These are phyloP conservation scores for Muricea muricata DNA, from an alignment of 92 coral and sea anemone species.

Conservation along the genomic window DNA sequence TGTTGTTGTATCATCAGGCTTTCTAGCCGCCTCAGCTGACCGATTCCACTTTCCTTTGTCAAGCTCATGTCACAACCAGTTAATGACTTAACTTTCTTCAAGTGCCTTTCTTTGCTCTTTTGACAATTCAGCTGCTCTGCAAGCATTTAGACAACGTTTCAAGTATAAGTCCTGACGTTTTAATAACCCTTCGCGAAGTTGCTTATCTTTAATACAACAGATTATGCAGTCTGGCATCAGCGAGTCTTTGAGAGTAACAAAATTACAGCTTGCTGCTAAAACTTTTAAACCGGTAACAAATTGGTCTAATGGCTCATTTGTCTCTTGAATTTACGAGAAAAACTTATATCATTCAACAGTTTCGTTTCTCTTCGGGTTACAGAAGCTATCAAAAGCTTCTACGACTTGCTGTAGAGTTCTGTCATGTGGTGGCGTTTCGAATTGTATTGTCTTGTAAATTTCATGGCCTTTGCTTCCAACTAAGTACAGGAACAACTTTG, in stretches of 20 bases:
- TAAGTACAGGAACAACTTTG: slow-evolving; percentile 9
- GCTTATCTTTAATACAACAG: slow-evolving; percentile 54
- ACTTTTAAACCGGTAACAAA: slow-evolving; percentile 55
- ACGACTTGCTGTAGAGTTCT: slow-evolving; percentile 20
- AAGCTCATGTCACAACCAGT: slow-evolving; percentile 5
- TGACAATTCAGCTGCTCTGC: slow-evolving; percentile 2
- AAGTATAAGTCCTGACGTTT: slow-evolving; percentile 43
- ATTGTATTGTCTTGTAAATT: slow-evolving; percentile 29
- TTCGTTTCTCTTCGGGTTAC: slow-evolving; percentile 53
- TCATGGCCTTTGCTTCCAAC: slow-evolving; percentile 35
- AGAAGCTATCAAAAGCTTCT: slow-evolving; percentile 40
- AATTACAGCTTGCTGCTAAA: slow-evolving; percentile 53
- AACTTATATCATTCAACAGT: slow-evolving; percentile 56
- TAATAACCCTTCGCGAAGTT: slow-evolving; percentile 42
- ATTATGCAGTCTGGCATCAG: slow-evolving; percentile 48
- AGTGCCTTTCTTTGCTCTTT: slow-evolving; percentile 34
- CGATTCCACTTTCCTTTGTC: slow-evolving; percentile 6
- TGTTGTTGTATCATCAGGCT: background rate
- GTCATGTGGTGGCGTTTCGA: slow-evolving; percentile 9
- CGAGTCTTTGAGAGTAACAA: slow-evolving; percentile 45
- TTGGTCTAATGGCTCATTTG: slow-evolving; percentile 32
- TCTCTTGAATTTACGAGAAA: slow-evolving; percentile 41
- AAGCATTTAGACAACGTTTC: slow-evolving; percentile 36
- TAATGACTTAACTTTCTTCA: slow-evolving; percentile 29
- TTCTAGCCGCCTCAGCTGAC: slow-evolving; percentile 14